Percentiles rank a stretch among this genome's conserved stretches.
These are phyloP conservation scores for Onychomys leucogaster DNA, from an alignment of 2,797 vertebrate species.

Conservation along the genomic window DNA sequence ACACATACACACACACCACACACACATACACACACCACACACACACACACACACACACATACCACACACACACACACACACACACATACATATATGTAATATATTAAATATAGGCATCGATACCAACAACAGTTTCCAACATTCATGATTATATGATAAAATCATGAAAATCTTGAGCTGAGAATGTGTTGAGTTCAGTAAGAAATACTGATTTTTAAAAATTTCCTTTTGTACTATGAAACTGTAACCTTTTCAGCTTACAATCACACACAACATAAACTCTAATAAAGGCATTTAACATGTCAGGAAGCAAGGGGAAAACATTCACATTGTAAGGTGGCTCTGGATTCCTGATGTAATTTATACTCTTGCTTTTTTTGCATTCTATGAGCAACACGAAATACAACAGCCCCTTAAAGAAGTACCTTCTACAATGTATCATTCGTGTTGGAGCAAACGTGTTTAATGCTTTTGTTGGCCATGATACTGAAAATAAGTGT, in stretches of 20 bases:
- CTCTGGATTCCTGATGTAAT: constrained; percentile 57
- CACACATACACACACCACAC: too few species aligned
- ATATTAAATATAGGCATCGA: background rate
- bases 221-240: constrained; percentile 61
- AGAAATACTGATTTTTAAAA: constrained; percentile 50
- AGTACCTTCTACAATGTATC: constrained; percentile 66
- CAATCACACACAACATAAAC: constrained; percentile 68
- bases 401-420: constrained; percentile 61
- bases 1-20: too few species aligned
- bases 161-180: constrained; percentile 44
- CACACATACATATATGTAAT: background rate
- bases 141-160: constrained; percentile 13
- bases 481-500: constrained; percentile 76
- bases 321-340: constrained; percentile 48
- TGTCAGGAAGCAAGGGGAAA: constrained; percentile 67
- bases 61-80: too few species aligned
- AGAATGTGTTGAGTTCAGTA: constrained; percentile 51
- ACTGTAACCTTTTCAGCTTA: constrained; percentile 73
- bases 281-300: constrained; percentile 73
- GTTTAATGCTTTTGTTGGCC: constrained; percentile 76
- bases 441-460: constrained; percentile 60
- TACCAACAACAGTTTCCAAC: background rate
- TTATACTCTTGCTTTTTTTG: constrained; percentile 30
- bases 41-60: too few species aligned
- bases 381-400: constrained; percentile 10